These are phyloP conservation scores for Laodelphax striatellus DNA, from an alignment of 1,140 invertebrate species.

Conservation along the genomic window DNA sequence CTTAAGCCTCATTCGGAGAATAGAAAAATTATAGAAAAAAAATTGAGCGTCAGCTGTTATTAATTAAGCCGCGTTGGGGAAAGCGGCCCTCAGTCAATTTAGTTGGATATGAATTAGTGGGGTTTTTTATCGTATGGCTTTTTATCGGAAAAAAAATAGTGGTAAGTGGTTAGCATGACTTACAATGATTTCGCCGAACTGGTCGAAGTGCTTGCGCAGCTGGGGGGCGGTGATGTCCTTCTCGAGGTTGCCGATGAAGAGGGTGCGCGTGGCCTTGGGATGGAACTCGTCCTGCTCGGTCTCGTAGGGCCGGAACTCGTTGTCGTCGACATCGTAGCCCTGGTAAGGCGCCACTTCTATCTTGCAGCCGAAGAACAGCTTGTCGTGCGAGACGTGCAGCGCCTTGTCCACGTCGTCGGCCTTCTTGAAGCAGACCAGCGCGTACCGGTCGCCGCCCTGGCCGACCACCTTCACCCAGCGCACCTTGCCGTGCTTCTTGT, in stretches of 20 bases:
- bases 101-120: no score
- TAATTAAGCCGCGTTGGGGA: no score
- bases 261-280: constrained; percentile 79
- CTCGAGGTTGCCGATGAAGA: constrained; percentile 87
- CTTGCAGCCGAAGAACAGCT: constrained; percentile 91
- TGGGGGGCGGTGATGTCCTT: constrained; percentile 84
- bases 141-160: no score
- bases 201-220: constrained; percentile 81
- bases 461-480: constrained; percentile 86
- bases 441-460: constrained; percentile 67
- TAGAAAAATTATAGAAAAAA: no score
- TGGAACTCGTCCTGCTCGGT: constrained; percentile 91
- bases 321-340: constrained; percentile 75
- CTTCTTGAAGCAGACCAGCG: constrained; percentile 90
- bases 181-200: constrained; percentile 91
- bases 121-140: no score
- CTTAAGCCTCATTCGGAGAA: no score
- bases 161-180: no score
- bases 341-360: constrained; percentile 84
- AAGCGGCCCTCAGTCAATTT: no score
- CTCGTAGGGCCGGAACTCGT: constrained; percentile 84
- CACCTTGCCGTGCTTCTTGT: constrained; percentile 96
- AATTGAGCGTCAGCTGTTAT: no score
- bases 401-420: constrained; percentile 93
- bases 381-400: constrained; percentile 87